Percentiles rank a stretch among this genome's conserved stretches.
Evolutionary conservation across 2,888 invertebrate genomes (phyloP).

Genomic region (Pogonocherus hispidulus): DNA sequence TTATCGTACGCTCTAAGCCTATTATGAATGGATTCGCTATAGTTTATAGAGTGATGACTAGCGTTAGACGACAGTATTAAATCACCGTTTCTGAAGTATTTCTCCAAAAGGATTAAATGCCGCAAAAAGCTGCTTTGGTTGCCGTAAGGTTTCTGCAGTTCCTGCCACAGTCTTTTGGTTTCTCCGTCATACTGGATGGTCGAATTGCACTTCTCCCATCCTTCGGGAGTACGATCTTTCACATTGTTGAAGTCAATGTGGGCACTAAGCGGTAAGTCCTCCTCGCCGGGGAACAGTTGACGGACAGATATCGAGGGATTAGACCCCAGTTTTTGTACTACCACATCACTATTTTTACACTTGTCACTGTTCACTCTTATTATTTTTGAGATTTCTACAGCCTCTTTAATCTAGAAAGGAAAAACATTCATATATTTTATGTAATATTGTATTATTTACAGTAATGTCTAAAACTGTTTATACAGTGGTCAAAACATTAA

Average conservation of each 20-base stretch:
- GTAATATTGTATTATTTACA: no score
- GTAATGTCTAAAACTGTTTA: not conserved
- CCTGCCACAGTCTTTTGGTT: slow-evolving; percentile 86
- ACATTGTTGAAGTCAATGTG: slow-evolving; percentile 82
- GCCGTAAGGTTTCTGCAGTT: slow-evolving; percentile 87
- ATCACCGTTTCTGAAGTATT: slow-evolving; percentile 87
- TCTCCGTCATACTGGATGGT: slow-evolving; percentile 86
- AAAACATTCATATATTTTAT: no score
- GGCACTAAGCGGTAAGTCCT: slow-evolving; percentile 83
- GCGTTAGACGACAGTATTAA: slow-evolving; percentile 81
- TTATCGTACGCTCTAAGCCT: slow-evolving; percentile 83
- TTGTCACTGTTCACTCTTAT: slow-evolving; percentile 58
- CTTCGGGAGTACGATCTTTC: slow-evolving; percentile 83
- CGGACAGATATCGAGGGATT: slow-evolving; percentile 88
- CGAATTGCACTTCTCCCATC: slow-evolving; percentile 86
- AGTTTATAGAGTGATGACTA: slow-evolving; percentile 80
- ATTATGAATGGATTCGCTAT: slow-evolving; percentile 85
- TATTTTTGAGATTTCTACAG: slow-evolving; percentile 51
- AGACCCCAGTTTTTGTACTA: slow-evolving; percentile 78
- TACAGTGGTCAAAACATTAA: no score
- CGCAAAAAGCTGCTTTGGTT: slow-evolving; percentile 89
- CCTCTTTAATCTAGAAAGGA: slow-evolving; percentile 42
- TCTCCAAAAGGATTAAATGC: slow-evolving; percentile 85
- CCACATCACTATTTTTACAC: slow-evolving; percentile 69
- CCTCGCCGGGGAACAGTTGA: slow-evolving; percentile 86